A percentile compares a stretch with the other conserved stretches of the same genome.
phyloP scores from a whole-genome alignment of 2,888 invertebrate species.

The Nomada ruficornis region DNA sequence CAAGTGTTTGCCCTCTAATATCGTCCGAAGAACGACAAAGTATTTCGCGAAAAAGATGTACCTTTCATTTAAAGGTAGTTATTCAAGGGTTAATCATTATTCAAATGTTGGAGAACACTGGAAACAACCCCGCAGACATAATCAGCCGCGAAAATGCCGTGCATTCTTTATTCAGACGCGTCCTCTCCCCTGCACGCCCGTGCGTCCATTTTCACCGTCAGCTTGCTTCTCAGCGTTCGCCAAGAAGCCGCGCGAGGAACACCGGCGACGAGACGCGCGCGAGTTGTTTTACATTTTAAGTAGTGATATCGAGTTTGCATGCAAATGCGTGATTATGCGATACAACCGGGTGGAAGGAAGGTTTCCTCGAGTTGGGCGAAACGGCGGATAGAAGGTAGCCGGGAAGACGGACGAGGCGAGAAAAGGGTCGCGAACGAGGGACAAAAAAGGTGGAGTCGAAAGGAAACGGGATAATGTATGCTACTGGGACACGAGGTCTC shows the following conservation, averaged over 20 bases:
- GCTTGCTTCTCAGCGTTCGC: slow-evolving; percentile 48
- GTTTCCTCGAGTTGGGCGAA: slow-evolving; percentile 46
- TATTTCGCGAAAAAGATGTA: too few species aligned
- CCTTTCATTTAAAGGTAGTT: too few species aligned
- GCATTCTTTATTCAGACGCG: slow-evolving; percentile 48
- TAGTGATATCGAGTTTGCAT: slow-evolving; percentile 86
- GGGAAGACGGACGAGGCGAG: slow-evolving; percentile 39
- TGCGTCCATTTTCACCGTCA: slow-evolving; percentile 12
- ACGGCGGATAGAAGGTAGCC: slow-evolving; percentile 22
- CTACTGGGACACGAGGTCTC: slow-evolving; percentile 72
- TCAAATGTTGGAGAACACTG: too few species aligned
- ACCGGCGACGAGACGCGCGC: slow-evolving; percentile 65
- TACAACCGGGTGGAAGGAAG: slow-evolving; percentile 67
- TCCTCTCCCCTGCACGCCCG: not conserved
- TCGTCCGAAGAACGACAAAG: too few species aligned
- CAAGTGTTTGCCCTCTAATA: too few species aligned
- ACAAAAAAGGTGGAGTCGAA: slow-evolving; percentile 56
- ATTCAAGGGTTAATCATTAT: too few species aligned
- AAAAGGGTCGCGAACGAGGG: slow-evolving; percentile 41
- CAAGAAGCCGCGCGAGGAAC: slow-evolving; percentile 22
- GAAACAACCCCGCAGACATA: not conserved
- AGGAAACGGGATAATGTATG: slow-evolving; percentile 74
- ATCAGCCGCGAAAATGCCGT: slow-evolving; percentile 20
- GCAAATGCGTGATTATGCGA: slow-evolving; percentile 86
- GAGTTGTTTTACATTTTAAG: slow-evolving; percentile 85